Evolutionary conservation across 2,797 vertebrate species (phyloP).

Genomic region (Furcifer pardalis): DNA sequence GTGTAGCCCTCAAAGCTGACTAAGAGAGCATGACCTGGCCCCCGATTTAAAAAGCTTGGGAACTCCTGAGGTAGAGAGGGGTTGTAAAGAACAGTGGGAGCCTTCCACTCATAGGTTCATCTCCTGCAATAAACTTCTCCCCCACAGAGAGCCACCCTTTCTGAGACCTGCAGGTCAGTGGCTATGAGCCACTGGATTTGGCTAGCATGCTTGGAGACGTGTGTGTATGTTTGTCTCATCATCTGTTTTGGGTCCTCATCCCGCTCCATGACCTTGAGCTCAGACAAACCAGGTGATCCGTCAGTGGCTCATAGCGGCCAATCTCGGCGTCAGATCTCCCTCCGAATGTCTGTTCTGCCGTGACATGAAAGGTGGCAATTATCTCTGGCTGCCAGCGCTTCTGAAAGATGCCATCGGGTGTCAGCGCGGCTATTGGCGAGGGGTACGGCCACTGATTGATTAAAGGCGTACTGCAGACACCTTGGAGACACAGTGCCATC

Average conservation of each 20-base stretch:
- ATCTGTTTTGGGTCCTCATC: not conserved
- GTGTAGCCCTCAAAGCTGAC: too few species aligned
- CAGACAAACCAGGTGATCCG: not conserved
- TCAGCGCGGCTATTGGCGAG: too few species aligned
- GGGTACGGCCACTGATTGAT: not conserved
- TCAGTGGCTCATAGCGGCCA: not conserved
- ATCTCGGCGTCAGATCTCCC: constrained; percentile 7
- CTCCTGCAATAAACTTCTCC: not conserved
- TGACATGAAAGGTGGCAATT: constrained; percentile 29
- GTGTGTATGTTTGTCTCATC: not conserved
- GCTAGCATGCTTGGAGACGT: not conserved
- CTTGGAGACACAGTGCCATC: not conserved
- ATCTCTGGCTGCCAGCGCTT: constrained; percentile 9
- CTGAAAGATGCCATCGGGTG: not conserved
- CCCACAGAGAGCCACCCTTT: too few species aligned
- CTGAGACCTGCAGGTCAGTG: not conserved
- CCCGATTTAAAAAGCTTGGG: too few species aligned
- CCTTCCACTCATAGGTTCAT: too few species aligned
- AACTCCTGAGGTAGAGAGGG: too few species aligned
- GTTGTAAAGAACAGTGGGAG: too few species aligned
- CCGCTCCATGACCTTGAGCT: not conserved
- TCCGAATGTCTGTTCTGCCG: not conserved
- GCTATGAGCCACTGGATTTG: too few species aligned
- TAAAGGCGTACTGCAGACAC: not conserved
- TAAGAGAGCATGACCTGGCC: too few species aligned